Base-by-base conservation (phyloP, 1,140 invertebrate genomes). In the Sitodiplosis mosellana region DNA sequence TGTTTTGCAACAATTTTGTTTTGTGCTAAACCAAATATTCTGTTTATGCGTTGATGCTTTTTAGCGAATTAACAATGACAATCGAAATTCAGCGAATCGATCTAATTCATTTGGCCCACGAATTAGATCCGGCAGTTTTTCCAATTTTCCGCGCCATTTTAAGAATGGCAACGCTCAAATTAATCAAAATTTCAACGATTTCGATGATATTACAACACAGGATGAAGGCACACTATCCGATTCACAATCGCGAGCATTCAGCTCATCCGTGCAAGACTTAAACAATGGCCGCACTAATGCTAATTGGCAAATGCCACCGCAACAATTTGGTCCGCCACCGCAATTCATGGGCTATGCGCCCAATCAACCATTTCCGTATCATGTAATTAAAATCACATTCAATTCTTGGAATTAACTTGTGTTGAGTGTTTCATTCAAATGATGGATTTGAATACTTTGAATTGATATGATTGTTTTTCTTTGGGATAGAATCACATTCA, bases 221-320 rank as follows among this genome's bases (percentile, higher is more conserved):
- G 27, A 27, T 27, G 27, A 27, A 27, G 27, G 27, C 27, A 27
- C 27, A 27, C 27, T 27, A 27, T 27, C 27, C 27, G 27, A 27
- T 27, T 27, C 27, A 27, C 40, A 18, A 43, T 22, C 33, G 18
- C 18, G 22, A 2, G 58, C 59, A 45, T 61, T 68, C 63, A 62
- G 69, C 53, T 59, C 69, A 14, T 75, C 72, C 2, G 72, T 72
- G 18, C 71, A 72, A 49, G 69, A 76, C 56, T 56, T 74, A 27
- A 70, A 72, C 47, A 54, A 53, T 10, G 33, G 53, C 6, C 53
- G 48, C 10, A 53, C 54, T 36, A 64, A 55, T 5, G 14, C 4
- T 4, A 38, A n/a, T 38, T n/a, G 17, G 12, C 12, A 38, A n/a
- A 14, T 17, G 17, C 36, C 36, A n/a, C 12, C 17, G 36, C 17